Base-by-base conservation (phyloP, 2,797 vertebrate species). In the Heteromormyrus szaboi region DNA sequence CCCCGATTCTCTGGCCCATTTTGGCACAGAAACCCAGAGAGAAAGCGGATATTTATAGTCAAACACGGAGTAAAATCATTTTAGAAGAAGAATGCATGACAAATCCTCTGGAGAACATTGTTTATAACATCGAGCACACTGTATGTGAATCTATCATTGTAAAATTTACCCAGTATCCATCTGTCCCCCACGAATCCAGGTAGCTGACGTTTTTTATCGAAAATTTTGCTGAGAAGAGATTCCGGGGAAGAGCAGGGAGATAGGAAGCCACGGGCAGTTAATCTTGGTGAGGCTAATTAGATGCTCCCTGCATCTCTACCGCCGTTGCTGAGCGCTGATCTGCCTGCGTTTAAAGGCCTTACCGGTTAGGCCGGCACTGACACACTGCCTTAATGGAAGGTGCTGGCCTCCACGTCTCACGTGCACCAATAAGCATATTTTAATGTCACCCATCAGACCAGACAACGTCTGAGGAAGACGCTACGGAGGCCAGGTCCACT, bases 231-330 rank as follows among this genome's bases (percentile, higher is more conserved):
- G 68, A 84, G 79, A 8, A 50, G 14, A 11, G 41, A 9, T 84
- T 50, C 79, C 1, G 6, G 7, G 19, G 79, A 46, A 50, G 79
- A 84, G 79, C 19, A 22, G 19, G 46, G 44, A 84, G 46, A 83
- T 46, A 50, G 12, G 33, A n/a, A n/a, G 79, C 50, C 29, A 33
- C 14, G 0, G 48, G 84, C 44, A 22, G 79, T 84, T 50, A 84
- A 51, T 87, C 53, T 44, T n/a, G n/a, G 33, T 62, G 54, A 59
- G 41, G 85, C 53, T 59, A 87, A 86, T 86, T 86, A 33, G 29
- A 86, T 86, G 37, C 37, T 87, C 53, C 37, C 54, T 59, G 53
- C 53, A 44, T 62, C 7, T 44, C 17, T 11, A 0, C 44, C 7
- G 19, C 44, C 8, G 9, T 12, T 19, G 0, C 85, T 87, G 85